A percentile compares a stretch with the other conserved stretches of the same genome.
Evolutionary conservation across 2,888 invertebrate species (phyloP).

Genomic region (Pteria penguin): DNA sequence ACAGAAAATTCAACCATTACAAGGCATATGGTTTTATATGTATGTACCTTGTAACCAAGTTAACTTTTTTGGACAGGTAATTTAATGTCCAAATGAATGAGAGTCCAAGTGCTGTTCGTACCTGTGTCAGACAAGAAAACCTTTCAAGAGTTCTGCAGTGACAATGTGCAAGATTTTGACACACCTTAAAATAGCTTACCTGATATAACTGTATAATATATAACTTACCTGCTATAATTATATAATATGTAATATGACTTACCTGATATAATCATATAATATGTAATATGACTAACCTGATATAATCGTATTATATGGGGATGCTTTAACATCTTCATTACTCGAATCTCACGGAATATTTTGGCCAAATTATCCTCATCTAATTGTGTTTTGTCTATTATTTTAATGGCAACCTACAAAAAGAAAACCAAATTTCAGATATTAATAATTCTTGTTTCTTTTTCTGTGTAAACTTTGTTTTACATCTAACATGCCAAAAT

Average conservation of each 20-base stretch:
- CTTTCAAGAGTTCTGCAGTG: too few relatives aligned
- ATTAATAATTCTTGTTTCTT: too few relatives aligned
- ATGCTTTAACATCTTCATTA: constrained; percentile 82
- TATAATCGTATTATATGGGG: constrained; percentile 82
- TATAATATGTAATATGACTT: not conserved
- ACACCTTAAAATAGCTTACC: not conserved
- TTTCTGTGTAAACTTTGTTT: too few relatives aligned
- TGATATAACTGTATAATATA: not conserved
- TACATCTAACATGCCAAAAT: too few relatives aligned
- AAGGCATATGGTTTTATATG: too few relatives aligned
- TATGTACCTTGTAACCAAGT: too few relatives aligned
- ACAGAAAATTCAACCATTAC: too few relatives aligned
- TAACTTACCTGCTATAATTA: not conserved
- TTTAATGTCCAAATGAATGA: too few relatives aligned
- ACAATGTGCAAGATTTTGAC: not conserved
- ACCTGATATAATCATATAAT: not conserved
- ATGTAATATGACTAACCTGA: constrained; percentile 82
- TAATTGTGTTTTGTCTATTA: constrained; percentile 82
- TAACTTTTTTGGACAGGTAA: too few relatives aligned
- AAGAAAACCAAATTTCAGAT: too few relatives aligned
- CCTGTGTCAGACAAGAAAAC: too few relatives aligned
- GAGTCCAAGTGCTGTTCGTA: too few relatives aligned
- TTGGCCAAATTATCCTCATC: constrained; percentile 82
- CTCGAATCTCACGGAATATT: constrained; percentile 82
- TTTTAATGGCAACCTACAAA: constrained; percentile 83